Percentiles rank a stretch among this genome's conserved stretches.
Evolutionary conservation across 2,113 vertebrate genomes (phyloP).

Genomic region (Mus pahari): DNA sequence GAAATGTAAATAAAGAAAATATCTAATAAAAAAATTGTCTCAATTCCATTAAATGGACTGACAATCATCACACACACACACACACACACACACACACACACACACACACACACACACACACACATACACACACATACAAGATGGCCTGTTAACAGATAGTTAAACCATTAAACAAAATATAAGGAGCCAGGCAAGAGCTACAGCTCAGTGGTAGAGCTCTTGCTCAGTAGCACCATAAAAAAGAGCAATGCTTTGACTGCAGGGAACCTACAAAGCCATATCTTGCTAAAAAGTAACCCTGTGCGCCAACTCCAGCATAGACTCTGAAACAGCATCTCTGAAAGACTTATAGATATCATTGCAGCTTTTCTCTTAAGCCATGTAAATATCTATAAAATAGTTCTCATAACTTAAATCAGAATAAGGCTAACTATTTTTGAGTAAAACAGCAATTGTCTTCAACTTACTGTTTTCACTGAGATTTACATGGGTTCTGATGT

Average conservation of each 20-base stretch:
- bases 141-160: background rate
- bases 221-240: background rate
- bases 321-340: background rate
- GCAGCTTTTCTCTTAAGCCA: background rate
- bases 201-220: background rate
- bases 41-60: too few species aligned
- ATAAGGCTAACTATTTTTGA: background rate
- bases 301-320: background rate
- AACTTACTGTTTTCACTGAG: background rate
- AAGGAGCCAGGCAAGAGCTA: background rate
- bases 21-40: too few species aligned
- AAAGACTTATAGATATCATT: background rate
- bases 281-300: background rate
- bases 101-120: too few species aligned
- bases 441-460: slow-evolving; percentile 35
- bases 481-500: slow-evolving; percentile 1
- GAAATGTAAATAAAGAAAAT: too few species aligned
- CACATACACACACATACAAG: background rate
- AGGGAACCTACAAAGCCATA: background rate
- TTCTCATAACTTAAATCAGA: slow-evolving; percentile 50
- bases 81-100: too few species aligned
- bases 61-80: too few species aligned
- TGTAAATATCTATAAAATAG: background rate
- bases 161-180: slow-evolving; percentile 38
- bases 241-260: background rate